Conservation (phyloP, 2,113 vertebrate species). For the Perca fluviatilis region DNA sequence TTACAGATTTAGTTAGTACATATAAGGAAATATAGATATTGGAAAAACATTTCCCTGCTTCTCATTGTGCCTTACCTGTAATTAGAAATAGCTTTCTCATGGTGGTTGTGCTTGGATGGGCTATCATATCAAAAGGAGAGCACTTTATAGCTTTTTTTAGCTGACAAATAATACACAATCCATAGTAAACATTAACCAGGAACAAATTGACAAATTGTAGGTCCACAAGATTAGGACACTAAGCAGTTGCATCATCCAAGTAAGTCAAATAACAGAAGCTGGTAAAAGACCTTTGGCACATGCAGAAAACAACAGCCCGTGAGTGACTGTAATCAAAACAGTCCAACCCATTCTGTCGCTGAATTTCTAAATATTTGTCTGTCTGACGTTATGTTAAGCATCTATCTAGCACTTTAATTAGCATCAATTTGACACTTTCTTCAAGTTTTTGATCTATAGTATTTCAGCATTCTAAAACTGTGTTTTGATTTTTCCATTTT, state of each 20-base stretch:
- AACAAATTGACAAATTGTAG: neutral
- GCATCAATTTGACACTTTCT: neutral
- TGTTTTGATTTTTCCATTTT: neutral
- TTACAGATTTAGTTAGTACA: constrained; percentile 26
- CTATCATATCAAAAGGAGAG: neutral
- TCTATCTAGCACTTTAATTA: neutral
- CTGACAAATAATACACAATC: neutral
- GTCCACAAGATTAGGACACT: neutral
- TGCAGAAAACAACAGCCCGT: neutral
- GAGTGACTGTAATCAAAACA: neutral
- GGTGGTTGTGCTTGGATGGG: neutral
- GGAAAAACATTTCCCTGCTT: neutral
- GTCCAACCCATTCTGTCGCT: neutral
- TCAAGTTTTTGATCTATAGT: neutral
- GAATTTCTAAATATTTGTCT: neutral
- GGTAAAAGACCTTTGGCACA: neutral
- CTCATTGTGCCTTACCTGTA: constrained; percentile 56
- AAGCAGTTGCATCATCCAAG: constrained; percentile 1
- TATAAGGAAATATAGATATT: neutral
- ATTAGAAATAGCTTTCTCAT: constrained; percentile 59
- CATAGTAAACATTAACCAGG: constrained; percentile 51
- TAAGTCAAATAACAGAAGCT: constrained; percentile 12
- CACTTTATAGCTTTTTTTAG: neutral
- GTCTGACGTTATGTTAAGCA: neutral
- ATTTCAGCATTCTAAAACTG: neutral